These are phyloP conservation scores for Brachyistius frenatus DNA, from an alignment of 2,113 vertebrate species.

Conservation along the genomic window DNA sequence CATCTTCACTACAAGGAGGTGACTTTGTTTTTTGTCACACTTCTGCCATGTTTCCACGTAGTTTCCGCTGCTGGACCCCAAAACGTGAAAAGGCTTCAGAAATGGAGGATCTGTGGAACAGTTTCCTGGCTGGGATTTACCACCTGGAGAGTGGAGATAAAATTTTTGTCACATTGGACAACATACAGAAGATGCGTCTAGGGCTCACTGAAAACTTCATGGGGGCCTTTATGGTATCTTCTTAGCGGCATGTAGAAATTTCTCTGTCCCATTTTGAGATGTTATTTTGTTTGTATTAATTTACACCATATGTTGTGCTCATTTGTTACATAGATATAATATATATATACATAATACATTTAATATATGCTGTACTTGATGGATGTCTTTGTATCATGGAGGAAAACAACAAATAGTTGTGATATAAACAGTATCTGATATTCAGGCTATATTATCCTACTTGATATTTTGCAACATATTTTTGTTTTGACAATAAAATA, in stretches of 20 bases:
- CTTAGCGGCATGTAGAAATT: constrained; percentile 2
- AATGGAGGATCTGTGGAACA: constrained; percentile 59
- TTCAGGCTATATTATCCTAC: constrained; percentile 61
- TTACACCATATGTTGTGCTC: constrained; percentile 18
- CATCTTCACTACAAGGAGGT: not conserved
- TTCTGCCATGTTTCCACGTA: constrained; percentile 23
- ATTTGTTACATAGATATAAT: constrained; percentile 17
- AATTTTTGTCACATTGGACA: constrained; percentile 71
- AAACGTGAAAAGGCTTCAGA: not conserved
- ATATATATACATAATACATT: constrained; percentile 28
- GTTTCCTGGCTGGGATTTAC: constrained; percentile 80
- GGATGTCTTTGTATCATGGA: constrained; percentile 27
- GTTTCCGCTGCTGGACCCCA: constrained; percentile 35
- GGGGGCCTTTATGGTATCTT: constrained; percentile 79
- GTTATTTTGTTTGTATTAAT: constrained; percentile 11
- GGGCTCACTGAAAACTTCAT: constrained; percentile 69
- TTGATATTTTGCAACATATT: constrained; percentile 20
- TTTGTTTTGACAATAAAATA: constrained; percentile 59
- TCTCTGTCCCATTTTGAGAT: not conserved
- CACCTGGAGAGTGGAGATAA: constrained; percentile 50
- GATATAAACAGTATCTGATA: constrained; percentile 71
- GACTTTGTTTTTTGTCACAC: constrained; percentile 5
- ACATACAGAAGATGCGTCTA: not conserved
- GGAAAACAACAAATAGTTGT: constrained; percentile 37
- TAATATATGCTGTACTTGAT: constrained; percentile 34